Evolutionary conservation across 2,888 invertebrate species (phyloP), one percentile per base, ranked within the genome.

Genomic region (Byasa hedistus): DNA sequence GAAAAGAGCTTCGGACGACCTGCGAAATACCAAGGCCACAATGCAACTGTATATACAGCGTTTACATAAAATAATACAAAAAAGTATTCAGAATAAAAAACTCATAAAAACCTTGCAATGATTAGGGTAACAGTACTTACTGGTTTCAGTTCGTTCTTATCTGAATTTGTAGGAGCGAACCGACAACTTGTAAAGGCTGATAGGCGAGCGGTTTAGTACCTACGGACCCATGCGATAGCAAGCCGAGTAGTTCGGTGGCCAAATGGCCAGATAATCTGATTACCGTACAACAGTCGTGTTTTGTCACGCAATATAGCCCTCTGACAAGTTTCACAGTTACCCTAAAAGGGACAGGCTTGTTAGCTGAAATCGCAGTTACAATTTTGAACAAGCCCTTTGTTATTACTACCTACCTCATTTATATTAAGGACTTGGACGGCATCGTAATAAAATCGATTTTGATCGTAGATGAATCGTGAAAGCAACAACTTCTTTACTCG

Each of bases 301-400:
- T 84, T 81, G 86, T 86, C 87, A 88, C 87, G 87, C 88, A 80
- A 87, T 81, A 81, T 77, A 76, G 72, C 73, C 75, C 68, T 68
- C 69, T 77, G 80, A 81, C 79, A 81, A 67, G 67, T 67, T 67
- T 67, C 60, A 67, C 59, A 59, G 60, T 64, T 60, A 56, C 67
- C 36, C 56, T 65, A 65, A 65, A 70, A 72, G 68, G 72, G 69
- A 71, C 69, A 63, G 66, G 68, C 69, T 69, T 70, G 70, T 72
- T 68, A 71, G 69, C 68, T 71, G 59, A 67, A 70, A 75, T 72
- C 71, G 57, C 65, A 65, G 69, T 70, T 71, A 68, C 65, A 68
- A 68, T 64, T 66, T 68, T 51, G 62, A 66, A 69, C 63, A 62
- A 64, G 57, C 65, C 68, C 65, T 71, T 63, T 64, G 69, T 70